phyloP scores from a whole-genome alignment of 2,113 vertebrate species.

The Rhynchomys soricoides region DNA sequence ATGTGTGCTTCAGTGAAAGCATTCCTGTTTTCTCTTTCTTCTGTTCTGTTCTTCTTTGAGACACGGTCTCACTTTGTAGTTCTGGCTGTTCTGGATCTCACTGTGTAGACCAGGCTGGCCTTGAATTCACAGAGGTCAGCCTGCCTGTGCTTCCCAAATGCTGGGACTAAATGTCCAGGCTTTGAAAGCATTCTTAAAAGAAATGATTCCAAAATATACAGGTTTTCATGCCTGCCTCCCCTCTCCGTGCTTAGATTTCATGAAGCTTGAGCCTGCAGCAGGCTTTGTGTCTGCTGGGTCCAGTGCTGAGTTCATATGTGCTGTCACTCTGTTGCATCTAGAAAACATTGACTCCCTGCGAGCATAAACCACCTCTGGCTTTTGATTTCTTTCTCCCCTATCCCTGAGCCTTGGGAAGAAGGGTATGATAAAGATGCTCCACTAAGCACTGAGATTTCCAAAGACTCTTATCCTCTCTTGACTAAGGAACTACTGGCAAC shows the following conservation, averaged over 20 bases:
- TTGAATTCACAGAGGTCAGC: not conserved
- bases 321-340: not conserved
- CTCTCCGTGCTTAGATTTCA: no score
- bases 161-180: not conserved
- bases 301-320: not conserved
- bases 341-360: not conserved
- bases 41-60: not conserved
- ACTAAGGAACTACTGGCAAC: no score
- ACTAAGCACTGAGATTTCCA: not conserved
- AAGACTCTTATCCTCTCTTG: not conserved
- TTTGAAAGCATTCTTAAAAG: not conserved
- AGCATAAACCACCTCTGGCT: not conserved
- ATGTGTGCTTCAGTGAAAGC: not conserved
- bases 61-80: not conserved
- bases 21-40: not conserved
- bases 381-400: not conserved
- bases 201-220: not conserved
- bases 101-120: not conserved
- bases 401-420: not conserved
- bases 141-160: not conserved
- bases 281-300: no score
- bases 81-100: not conserved
- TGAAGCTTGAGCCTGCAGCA: not conserved
- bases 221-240: not conserved
- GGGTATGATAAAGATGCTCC: not conserved